Evolutionary conservation across 2,888 invertebrate genomes (phyloP), one percentile per base, ranked within the genome.

Genomic region (Lucinisca nassula): DNA sequence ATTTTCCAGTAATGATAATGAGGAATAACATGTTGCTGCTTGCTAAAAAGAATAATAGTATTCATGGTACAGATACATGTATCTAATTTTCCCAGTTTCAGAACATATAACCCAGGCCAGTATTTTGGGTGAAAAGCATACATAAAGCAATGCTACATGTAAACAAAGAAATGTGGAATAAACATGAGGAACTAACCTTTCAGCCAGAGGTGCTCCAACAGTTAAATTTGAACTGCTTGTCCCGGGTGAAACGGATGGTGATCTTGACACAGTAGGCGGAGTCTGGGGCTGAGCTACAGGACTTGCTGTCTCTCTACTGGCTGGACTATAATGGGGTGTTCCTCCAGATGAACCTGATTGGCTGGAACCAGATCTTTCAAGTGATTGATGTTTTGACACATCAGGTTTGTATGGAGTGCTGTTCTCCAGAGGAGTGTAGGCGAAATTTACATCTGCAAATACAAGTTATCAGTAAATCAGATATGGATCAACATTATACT

Each of bases 141-240:
- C n/a, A n/a, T n/a, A n/a, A n/a, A n/a, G n/a, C n/a, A n/a, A n/a
- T n/a, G n/a, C n/a, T n/a, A n/a, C n/a, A n/a, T n/a, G n/a, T n/a
- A n/a, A n/a, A n/a, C n/a, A n/a, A n/a, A n/a, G n/a, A n/a, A n/a
- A n/a, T n/a, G n/a, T n/a, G n/a, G n/a, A n/a, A n/a, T n/a, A n/a
- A n/a, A n/a, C n/a, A n/a, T n/a, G n/a, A n/a, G n/a, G n/a, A 72
- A 37, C 12, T 12, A 79, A 92, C 92, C 88, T 87, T 81, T 92
- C 92, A 72, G 87, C 90, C 37, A 92, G 51, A 32, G 91, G 89
- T 45, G 92, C 87, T 58, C 85, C 87, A 6, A 35, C 35, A 27
- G 32, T 77, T 73, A 90, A 70, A n/a, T 87, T 88, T 10, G 80
- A 45, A 58, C 67, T 82, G 32, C 90, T 90, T 30, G 73, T 79